Conservation (phyloP, 2,888 invertebrate genomes). For the Coecobrya sp. region DNA sequence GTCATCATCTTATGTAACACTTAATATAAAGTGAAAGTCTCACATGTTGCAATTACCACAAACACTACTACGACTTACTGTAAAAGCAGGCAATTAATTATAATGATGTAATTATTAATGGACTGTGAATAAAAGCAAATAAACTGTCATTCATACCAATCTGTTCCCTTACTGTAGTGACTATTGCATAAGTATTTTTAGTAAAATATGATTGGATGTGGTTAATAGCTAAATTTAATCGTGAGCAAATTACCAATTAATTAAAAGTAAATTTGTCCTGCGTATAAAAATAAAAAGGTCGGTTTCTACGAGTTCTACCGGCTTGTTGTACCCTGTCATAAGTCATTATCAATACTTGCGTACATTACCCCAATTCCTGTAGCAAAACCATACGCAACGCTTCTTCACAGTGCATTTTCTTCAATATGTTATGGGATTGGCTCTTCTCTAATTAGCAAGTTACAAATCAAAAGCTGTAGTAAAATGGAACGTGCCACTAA, state of each 20-base stretch:
- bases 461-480: background rate
- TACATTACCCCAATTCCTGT: background rate
- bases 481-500: background rate
- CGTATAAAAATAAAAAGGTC: background rate
- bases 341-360: background rate
- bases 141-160: background rate
- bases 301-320: constrained; percentile 38
- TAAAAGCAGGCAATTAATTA: constrained; percentile 6
- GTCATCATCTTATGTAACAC: background rate
- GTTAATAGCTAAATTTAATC: constrained; percentile 48
- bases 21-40: background rate
- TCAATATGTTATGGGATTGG: background rate
- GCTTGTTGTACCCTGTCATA: constrained; percentile 1
- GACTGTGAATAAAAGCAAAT: background rate
- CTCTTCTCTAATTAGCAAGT: constrained; percentile 7
- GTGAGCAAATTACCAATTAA: constrained; percentile 36
- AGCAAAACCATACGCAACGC: background rate
- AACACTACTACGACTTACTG: background rate
- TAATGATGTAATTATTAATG: background rate
- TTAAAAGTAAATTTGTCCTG: constrained; percentile 24
- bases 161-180: background rate
- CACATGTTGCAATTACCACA: background rate
- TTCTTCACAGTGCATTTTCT: background rate
- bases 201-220: constrained; percentile 6
- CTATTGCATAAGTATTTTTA: background rate